phyloP scores from a whole-genome alignment of 2,113 vertebrate species.

The Brachyhypopomus occidentalis region DNA sequence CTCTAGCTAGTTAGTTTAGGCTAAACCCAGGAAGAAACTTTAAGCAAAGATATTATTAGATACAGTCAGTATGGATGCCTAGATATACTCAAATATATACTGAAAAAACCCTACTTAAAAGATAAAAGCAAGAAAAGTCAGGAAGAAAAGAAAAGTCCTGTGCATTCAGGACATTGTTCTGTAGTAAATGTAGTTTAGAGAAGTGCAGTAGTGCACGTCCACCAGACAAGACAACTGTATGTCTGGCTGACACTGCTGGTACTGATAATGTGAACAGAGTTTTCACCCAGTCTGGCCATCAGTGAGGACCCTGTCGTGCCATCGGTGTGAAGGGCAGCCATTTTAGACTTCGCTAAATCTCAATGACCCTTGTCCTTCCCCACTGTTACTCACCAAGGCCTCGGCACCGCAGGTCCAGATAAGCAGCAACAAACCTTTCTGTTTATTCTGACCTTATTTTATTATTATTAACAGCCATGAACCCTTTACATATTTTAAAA shows the following conservation, averaged over 20 bases:
- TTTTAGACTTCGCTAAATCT: conserved; percentile 36
- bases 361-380: conserved; percentile 5
- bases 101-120: too few relatives aligned
- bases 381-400: background rate
- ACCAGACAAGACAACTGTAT: background rate
- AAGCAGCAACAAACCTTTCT: conserved; percentile 7
- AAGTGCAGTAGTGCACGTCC: background rate
- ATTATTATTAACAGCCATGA: background rate
- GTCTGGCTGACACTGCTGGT: conserved; percentile 4
- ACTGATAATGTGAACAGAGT: conserved; percentile 10
- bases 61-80: too few relatives aligned
- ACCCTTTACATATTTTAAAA: background rate
- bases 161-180: background rate
- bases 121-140: too few relatives aligned
- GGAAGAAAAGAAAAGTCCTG: too few relatives aligned
- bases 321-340: conserved; percentile 19
- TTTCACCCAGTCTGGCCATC: conserved; percentile 18
- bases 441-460: background rate
- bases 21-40: too few relatives aligned
- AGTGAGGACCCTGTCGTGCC: background rate
- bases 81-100: too few relatives aligned
- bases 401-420: background rate
- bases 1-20: too few relatives aligned
- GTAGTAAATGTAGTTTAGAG: background rate
- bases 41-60: too few relatives aligned